phyloP scores from a whole-genome alignment of 2,888 invertebrate genomes.

The Eilema caniola region DNA sequence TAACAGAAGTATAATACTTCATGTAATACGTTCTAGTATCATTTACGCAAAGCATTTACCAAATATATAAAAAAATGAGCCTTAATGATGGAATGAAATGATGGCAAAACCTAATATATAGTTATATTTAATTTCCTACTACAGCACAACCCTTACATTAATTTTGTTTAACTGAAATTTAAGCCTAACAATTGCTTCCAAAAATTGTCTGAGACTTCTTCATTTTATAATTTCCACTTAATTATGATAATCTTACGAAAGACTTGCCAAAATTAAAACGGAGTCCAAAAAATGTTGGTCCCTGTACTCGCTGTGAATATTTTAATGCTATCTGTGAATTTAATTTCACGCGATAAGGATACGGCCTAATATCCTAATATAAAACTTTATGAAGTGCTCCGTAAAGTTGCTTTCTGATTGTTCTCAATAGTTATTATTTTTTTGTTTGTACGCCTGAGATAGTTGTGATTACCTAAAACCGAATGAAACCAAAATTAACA shows the following conservation, averaged over 20 bases:
- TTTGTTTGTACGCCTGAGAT: not conserved
- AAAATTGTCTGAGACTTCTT: slow-evolving; percentile 26
- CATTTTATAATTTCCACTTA: slow-evolving; percentile 50
- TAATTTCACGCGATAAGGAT: slow-evolving; percentile 55
- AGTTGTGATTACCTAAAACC: too few species aligned
- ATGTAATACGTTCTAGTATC: too few species aligned
- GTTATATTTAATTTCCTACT: too few species aligned
- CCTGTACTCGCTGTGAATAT: slow-evolving; percentile 50
- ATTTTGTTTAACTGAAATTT: slow-evolving; percentile 16
- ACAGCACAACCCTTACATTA: slow-evolving; percentile 15
- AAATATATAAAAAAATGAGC: too few species aligned
- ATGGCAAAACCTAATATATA: too few species aligned
- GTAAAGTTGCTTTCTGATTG: not conserved
- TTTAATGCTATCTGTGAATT: slow-evolving; percentile 55
- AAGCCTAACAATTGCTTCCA: slow-evolving; percentile 17
- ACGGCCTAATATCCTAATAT: not conserved
- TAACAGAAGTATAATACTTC: too few species aligned
- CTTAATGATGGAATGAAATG: too few species aligned
- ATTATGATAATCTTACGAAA: slow-evolving; percentile 53
- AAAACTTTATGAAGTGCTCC: not conserved
- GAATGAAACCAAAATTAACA: too few species aligned
- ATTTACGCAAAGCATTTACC: too few species aligned
- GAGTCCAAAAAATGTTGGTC: slow-evolving; percentile 31
- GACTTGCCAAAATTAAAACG: slow-evolving; percentile 45
- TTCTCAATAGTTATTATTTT: not conserved